Conservation (phyloP, 2,113 vertebrate species). For the Notothenia coriiceps region DNA sequence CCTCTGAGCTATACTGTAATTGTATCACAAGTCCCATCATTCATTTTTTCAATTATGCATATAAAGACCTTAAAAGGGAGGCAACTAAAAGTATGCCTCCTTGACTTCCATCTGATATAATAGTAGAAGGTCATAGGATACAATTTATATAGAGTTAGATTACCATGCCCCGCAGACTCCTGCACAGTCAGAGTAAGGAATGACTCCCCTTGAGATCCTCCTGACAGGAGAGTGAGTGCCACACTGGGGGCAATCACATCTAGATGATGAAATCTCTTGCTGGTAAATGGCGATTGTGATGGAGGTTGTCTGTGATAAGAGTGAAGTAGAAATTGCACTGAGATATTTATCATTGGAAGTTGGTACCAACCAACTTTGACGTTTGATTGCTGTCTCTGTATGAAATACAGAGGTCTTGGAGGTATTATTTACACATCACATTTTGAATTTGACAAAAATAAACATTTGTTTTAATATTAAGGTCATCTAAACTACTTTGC, state of each 20-base stretch:
- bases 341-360: constrained; percentile 15
- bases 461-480: background rate
- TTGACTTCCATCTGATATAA: constrained; percentile 52
- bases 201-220: constrained; percentile 47
- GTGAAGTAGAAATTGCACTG: constrained; percentile 10
- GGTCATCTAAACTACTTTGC: background rate
- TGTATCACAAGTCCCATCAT: constrained; percentile 31
- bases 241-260: constrained; percentile 38
- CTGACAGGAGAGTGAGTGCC: constrained; percentile 53
- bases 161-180: constrained; percentile 31
- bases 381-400: constrained; percentile 3
- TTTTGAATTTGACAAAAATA: background rate
- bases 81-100: constrained; percentile 15
- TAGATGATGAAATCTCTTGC: constrained; percentile 59
- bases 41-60: constrained; percentile 45
- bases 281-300: constrained; percentile 56
- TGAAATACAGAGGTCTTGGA: background rate
- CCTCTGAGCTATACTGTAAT: constrained; percentile 12
- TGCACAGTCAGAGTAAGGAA: constrained; percentile 52
- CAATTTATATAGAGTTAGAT: constrained; percentile 51
- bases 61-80: constrained; percentile 13
- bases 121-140: constrained; percentile 44
- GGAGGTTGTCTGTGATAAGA: constrained; percentile 34
- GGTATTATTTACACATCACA: background rate
- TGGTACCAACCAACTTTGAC: constrained; percentile 13